A percentile compares a stretch with the other conserved stretches of the same genome.
Evolutionary conservation across 1,140 invertebrate genomes (phyloP).

Genomic region (Drosophila santomea): DNA sequence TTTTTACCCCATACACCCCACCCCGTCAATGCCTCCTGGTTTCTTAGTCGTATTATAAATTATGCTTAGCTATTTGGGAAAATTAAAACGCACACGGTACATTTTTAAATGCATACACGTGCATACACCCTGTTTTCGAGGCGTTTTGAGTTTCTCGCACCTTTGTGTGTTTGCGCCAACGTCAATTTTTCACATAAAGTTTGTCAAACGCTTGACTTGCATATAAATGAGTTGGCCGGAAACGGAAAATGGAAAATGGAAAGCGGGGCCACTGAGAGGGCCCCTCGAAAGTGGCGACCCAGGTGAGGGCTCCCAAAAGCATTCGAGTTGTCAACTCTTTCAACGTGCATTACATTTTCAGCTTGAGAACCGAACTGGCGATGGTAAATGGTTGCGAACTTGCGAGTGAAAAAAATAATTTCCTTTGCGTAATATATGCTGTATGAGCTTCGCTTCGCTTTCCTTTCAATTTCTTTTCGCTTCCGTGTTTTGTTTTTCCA

Average conservation of each 20-base stretch:
- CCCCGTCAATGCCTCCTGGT: conserved; percentile 1
- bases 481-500: conserved; percentile 32
- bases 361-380: conserved; percentile 33
- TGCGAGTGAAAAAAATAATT: conserved; percentile 66
- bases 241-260: conserved; percentile 31
- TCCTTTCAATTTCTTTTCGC: conserved; percentile 34
- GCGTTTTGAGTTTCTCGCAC: conserved; percentile 13
- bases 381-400: conserved; percentile 25
- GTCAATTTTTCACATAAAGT: conserved; percentile 83
- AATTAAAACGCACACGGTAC: conserved; percentile 76
- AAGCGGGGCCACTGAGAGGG: conserved; percentile 31
- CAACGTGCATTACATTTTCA: conserved; percentile 80
- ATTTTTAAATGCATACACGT: conserved; percentile 80
- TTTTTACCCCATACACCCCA: not conserved
- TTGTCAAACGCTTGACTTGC: conserved; percentile 81
- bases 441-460: conserved; percentile 46
- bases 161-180: conserved; percentile 55
- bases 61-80: conserved; percentile 75
- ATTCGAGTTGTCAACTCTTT: conserved; percentile 80
- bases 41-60: conserved; percentile 63
- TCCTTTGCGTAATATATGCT: conserved; percentile 73
- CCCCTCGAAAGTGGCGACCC: not conserved
- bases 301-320: conserved; percentile 34
- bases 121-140: conserved; percentile 35
- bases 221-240: conserved; percentile 77